Evolutionary conservation across 2,797 vertebrate species (phyloP).

Genomic region (Setipinna tenuifilis): DNA sequence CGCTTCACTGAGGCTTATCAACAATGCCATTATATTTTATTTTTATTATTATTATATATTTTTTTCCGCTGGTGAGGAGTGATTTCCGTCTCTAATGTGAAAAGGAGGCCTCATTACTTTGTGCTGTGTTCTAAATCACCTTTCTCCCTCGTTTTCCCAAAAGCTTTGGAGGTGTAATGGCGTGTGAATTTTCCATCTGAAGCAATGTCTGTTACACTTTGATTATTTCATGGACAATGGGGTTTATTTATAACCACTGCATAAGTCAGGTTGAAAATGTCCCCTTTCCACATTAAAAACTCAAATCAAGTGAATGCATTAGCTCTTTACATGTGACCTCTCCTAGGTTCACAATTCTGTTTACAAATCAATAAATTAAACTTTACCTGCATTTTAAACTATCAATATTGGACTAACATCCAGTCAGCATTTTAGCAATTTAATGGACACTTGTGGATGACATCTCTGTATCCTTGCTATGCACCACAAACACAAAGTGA

Average conservation of each 20-base stretch:
- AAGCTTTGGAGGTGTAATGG: conserved; percentile 39
- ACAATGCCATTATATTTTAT: conserved; percentile 64
- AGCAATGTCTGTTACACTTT: conserved; percentile 33
- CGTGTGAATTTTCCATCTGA: conserved; percentile 36
- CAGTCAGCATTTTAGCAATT: background rate
- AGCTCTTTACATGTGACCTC: background rate
- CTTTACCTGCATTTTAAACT: background rate
- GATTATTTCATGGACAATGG: conserved; percentile 36
- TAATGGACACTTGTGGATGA: background rate
- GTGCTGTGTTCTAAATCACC: conserved; percentile 41
- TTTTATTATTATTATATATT: conserved; percentile 56
- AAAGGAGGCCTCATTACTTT: conserved; percentile 59
- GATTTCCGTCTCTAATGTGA: conserved; percentile 63
- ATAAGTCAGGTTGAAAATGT: background rate
- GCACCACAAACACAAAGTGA: background rate
- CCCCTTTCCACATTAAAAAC: background rate
- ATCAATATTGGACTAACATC: background rate
- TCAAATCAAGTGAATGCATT: background rate
- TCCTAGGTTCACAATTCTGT: background rate
- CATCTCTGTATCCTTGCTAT: background rate
- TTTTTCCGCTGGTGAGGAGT: conserved; percentile 48
- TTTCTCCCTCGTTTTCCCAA: conserved; percentile 38
- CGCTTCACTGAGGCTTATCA: conserved; percentile 65
- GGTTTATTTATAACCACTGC: conserved; percentile 32
- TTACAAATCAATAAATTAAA: background rate